phyloP scores from a whole-genome alignment of 2,797 vertebrate species.

The Falco naumanni region DNA sequence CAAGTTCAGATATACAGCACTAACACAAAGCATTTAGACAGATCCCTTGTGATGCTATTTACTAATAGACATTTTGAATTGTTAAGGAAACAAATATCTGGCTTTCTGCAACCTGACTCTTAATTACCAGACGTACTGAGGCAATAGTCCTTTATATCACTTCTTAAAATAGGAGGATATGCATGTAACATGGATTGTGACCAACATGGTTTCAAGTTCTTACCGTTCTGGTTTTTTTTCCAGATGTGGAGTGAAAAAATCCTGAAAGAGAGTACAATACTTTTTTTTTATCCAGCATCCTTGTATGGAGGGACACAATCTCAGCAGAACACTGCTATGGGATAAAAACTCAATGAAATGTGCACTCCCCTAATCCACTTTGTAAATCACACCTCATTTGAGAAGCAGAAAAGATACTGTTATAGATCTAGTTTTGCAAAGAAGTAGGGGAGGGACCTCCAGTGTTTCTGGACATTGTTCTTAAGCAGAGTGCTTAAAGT shows the following conservation, averaged over 20 bases:
- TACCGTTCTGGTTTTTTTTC: neutral
- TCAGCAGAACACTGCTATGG: neutral
- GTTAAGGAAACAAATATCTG: neutral
- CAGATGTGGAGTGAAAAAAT: neutral
- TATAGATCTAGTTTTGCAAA: neutral
- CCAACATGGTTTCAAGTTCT: neutral
- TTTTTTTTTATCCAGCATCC: neutral
- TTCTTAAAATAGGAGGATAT: neutral
- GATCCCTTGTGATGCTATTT: neutral
- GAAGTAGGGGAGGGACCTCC: neutral
- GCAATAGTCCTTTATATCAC: neutral
- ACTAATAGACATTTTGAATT: neutral
- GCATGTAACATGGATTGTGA: neutral
- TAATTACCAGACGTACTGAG: neutral
- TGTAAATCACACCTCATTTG: neutral
- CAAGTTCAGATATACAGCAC: neutral
- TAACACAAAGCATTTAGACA: neutral
- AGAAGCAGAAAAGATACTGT: neutral
- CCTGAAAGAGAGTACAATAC: neutral
- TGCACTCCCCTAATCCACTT: neutral
- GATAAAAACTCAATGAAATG: neutral
- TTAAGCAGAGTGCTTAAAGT: neutral
- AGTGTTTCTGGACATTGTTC: neutral
- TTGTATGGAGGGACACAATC: neutral
- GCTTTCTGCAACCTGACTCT: neutral